These are phyloP conservation scores for Plebejus melissa DNA, from an alignment of 2,888 invertebrate genomes.

Conservation along the genomic window DNA sequence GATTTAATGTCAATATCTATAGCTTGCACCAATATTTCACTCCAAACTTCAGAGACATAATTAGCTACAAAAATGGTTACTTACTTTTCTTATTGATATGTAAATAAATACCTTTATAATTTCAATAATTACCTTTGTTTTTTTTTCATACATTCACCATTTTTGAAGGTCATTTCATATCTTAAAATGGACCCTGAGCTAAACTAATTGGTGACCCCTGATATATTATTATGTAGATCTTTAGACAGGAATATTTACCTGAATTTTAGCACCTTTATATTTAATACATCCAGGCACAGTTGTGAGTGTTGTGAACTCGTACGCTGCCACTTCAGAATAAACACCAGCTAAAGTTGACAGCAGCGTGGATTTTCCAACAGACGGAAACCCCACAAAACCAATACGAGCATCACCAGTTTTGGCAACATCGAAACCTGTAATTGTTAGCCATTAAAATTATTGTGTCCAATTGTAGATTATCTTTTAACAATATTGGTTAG, in stretches of 20 bases:
- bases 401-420: slow-evolving; percentile 99
- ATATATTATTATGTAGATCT: background rate
- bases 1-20: too few species aligned
- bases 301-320: slow-evolving; percentile 99
- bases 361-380: slow-evolving; percentile 98
- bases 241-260: slow-evolving; percentile 73
- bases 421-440: slow-evolving; percentile 95
- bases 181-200: too few species aligned
- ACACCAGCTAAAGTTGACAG: slow-evolving; percentile 99
- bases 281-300: slow-evolving; percentile 99
- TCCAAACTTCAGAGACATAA: too few species aligned
- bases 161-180: too few species aligned
- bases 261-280: slow-evolving; percentile 99
- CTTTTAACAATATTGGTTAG: background rate
- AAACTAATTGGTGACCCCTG: too few species aligned
- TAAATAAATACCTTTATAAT: too few species aligned
- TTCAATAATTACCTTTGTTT: too few species aligned
- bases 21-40: too few species aligned
- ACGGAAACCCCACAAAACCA: slow-evolving; percentile 99
- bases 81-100: too few species aligned
- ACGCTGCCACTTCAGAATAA: slow-evolving; percentile 99
- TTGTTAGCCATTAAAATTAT: background rate
- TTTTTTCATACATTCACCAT: too few species aligned
- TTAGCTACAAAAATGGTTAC: too few species aligned
- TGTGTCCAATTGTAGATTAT: background rate